Base-by-base conservation (phyloP, 2,888 invertebrate species). In the Rhagium mordax region DNA sequence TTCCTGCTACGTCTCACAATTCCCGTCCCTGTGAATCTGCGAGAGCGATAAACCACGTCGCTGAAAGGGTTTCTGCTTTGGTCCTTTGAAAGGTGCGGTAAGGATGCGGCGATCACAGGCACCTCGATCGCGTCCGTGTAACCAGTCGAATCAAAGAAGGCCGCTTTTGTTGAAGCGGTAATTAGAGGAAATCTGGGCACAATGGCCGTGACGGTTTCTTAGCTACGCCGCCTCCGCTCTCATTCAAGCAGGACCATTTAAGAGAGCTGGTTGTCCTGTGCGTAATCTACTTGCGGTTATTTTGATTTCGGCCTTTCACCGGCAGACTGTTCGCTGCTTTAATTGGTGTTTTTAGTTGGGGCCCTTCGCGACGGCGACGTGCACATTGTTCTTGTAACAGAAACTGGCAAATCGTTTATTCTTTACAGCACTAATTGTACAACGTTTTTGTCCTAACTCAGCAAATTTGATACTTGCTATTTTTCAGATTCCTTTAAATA, bases 131-230 rank as follows among this genome's bases (percentile, higher is more conserved):
- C 74, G 74, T 71, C 74, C 77, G 60, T 73, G 76, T 70, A 72
- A 75, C 74, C 71, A 66, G 74, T 71, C 62, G 67, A 77, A 78
- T 78, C 80, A 80, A 81, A 79, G 75, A 76, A 71, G 78, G 72
- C 78, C 79, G 75, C 80, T 76, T 79, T 78, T 81, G 78, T 79
- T 73, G 70, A 59, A 73, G 78, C 78, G 78, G 78, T 80, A 81
- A 81, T 81, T 81, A 81, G 81, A 79, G 78, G 80, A 81, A 81
- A 81, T 81, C 78, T 78, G 74, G 68, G 77, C 74, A 76, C 77
- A 78, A 77, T 74, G 71, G 67, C 61, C 73, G 73, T 69, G 75
- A 69, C 73, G 77, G 74, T 76, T 75, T 76, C 78, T 76, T 74
- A 74, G 78, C 65, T 78, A 75, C 78, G 74, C 74, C 75, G 72